Percentiles rank a stretch among this genome's conserved stretches.
Conservation (phyloP, 2,797 vertebrate genomes). For the Iguana delicatissima region DNA sequence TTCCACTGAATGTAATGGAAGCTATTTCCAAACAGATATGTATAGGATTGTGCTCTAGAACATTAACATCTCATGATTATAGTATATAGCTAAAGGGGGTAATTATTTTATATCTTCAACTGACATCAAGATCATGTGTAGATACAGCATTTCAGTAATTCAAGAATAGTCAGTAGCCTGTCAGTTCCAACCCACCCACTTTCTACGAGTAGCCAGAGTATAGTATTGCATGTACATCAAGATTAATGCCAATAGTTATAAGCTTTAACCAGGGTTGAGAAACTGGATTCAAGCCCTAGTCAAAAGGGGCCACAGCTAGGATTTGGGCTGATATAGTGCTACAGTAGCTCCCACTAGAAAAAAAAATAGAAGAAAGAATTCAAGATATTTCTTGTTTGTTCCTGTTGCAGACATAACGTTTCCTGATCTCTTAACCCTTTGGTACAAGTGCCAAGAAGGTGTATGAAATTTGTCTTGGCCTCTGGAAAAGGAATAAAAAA, state of each 20-base stretch:
- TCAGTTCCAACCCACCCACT: neutral
- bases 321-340: neutral
- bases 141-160: neutral
- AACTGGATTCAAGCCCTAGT: neutral
- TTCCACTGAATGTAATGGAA: neutral
- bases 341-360: neutral
- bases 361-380: neutral
- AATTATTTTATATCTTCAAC: slow-evolving; percentile 4
- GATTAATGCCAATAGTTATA: neutral
- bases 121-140: neutral
- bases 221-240: neutral
- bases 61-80: neutral
- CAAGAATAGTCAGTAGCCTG: too few species aligned
- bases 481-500: neutral
- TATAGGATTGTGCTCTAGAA: neutral
- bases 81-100: neutral
- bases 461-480: neutral
- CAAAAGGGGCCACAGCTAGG: neutral
- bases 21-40: neutral
- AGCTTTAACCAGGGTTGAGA: neutral
- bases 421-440: neutral
- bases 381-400: neutral
- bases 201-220: neutral
- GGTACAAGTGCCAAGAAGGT: neutral
- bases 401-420: neutral